Percentiles rank a stretch among this genome's conserved stretches.
Conservation (phyloP, 1,140 invertebrate genomes). For the Trichonephila clavipes region DNA sequence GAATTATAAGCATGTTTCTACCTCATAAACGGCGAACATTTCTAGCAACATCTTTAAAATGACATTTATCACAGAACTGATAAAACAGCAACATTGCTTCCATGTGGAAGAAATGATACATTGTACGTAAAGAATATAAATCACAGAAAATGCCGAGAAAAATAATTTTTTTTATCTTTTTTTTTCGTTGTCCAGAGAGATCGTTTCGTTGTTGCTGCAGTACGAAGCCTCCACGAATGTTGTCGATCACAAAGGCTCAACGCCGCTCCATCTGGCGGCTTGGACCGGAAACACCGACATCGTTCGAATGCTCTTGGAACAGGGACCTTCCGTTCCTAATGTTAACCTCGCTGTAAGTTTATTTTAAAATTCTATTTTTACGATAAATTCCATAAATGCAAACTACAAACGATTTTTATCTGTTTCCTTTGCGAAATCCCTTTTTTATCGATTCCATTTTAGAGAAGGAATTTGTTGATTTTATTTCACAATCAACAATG, state of each 20-base stretch:
- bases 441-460: too few species aligned
- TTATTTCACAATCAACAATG: neutral
- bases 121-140: neutral
- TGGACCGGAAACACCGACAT: slow-evolving; percentile 94
- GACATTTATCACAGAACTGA: neutral
- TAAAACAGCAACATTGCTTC: neutral
- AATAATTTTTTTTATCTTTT: neutral
- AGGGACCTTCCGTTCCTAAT: slow-evolving; percentile 88
- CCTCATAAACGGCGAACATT: neutral
- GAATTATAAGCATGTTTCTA: neutral
- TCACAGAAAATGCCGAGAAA: neutral
- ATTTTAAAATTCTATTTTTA: neutral
- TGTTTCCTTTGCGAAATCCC: too few species aligned
- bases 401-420: neutral
- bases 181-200: slow-evolving; percentile 85
- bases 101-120: neutral
- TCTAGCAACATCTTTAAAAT: neutral
- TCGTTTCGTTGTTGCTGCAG: slow-evolving; percentile 91
- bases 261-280: slow-evolving; percentile 92
- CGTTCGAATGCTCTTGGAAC: slow-evolving; percentile 88
- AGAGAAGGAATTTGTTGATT: neutral
- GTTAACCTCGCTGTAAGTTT: slow-evolving; percentile 89
- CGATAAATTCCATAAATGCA: neutral
- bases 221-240: slow-evolving; percentile 95
- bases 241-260: slow-evolving; percentile 91